Conservation (phyloP, 2,797 vertebrate species). For the Hoplostethus atlanticus region DNA sequence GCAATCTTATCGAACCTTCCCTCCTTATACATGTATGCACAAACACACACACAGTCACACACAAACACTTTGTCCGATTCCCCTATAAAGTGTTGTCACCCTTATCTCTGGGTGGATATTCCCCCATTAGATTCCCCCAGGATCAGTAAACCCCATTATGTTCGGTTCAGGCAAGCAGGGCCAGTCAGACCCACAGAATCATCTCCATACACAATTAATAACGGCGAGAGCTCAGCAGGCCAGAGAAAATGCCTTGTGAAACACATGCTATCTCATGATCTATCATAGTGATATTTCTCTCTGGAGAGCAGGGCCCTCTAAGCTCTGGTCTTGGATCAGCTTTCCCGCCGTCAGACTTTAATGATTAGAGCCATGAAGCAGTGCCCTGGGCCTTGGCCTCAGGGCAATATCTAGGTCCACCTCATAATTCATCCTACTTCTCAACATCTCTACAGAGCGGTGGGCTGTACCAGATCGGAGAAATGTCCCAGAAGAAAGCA, state of each 20-base stretch:
- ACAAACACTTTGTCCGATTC: slow-evolving; percentile 18
- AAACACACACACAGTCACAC: slow-evolving; percentile 13
- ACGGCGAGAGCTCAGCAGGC: slow-evolving; percentile 44
- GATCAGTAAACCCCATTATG: slow-evolving; percentile 45
- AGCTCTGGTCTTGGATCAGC: slow-evolving; percentile 76
- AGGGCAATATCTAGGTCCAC: slow-evolving; percentile 74
- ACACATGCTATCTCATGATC: slow-evolving; percentile 76
- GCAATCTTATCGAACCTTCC: slow-evolving; percentile 26
- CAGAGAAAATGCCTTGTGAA: slow-evolving; percentile 63
- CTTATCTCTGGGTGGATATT: slow-evolving; percentile 27
- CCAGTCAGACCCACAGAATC: slow-evolving; percentile 53
- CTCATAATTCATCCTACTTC: slow-evolving; percentile 79
- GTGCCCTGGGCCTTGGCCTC: slow-evolving; percentile 77
- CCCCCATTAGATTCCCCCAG: slow-evolving; percentile 38
- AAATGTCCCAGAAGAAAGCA: slow-evolving; percentile 55
- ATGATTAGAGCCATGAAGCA: slow-evolving; percentile 80
- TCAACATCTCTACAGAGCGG: slow-evolving; percentile 62
- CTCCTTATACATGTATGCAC: slow-evolving; percentile 1
- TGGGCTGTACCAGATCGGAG: slow-evolving; percentile 26
- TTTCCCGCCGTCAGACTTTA: slow-evolving; percentile 78
- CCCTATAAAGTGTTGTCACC: slow-evolving; percentile 32
- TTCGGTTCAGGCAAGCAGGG: slow-evolving; percentile 48
- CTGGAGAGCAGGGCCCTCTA: slow-evolving; percentile 64
- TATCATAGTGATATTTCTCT: slow-evolving; percentile 81
- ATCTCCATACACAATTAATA: slow-evolving; percentile 76